Base-by-base conservation (phyloP, 2,888 invertebrate genomes). In the Lysandra bellargus region DNA sequence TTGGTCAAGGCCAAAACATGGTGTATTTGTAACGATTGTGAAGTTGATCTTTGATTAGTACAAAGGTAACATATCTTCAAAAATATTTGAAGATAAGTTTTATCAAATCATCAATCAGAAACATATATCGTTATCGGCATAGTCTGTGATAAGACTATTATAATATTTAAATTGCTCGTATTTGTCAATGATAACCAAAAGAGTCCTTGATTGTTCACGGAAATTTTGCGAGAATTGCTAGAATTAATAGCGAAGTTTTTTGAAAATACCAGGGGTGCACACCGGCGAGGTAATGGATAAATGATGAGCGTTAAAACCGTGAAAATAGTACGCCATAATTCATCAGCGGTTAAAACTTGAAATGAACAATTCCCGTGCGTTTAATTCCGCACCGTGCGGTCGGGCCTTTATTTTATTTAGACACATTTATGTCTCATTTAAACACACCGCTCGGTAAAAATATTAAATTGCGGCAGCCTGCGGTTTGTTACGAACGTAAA, bases 361-460 rank as follows among this genome's bases (percentile, higher is more conserved):
- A 82, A 82, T 81, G 80, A 78, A 78, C 80, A 80, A 80, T 81
- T 80, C 57, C 78, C 61, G 60, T 40, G 53, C 79, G 80, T 82
- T 82, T 82, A 81, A 82, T 82, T 80, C 82, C 73, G 81, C 78
- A 80, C 80, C 78, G 33, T 82, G 82, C 78, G 82, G 82, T 80
- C 64, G 49, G 75, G 72, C 61, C 53, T 76, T 76, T 76, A 76
- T 76, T 76, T 76, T 4, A 76, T 76, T 76, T 76, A 76, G 53
- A 75, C 49, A 76, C 57, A 57, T 76, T 76, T 57, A 76, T 76
- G 33, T 76, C 53, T 17, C 76, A 76, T 76, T 76, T 57, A 17
- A 76, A 76, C 33, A 57, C 53, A 23, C 12, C 30, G 44, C 75
- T 23, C 53, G 57, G 49, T 33, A 76, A 76, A 76, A 76, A 76